phyloP scores from a whole-genome alignment of 2,113 vertebrate species.

The Chloebia gouldiae region DNA sequence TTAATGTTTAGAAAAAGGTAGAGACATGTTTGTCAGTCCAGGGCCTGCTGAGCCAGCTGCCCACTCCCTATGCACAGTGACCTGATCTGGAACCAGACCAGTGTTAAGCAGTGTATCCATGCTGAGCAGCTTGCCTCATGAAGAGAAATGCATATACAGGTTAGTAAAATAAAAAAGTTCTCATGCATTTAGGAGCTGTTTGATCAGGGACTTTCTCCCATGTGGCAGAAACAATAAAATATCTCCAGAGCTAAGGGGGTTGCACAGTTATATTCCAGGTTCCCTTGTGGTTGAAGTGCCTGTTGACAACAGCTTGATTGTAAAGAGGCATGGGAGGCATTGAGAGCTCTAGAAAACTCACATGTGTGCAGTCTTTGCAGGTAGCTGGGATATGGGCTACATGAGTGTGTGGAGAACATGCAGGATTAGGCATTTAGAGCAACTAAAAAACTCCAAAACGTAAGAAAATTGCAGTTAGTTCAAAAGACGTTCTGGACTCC shows the following conservation, averaged over 20 bases:
- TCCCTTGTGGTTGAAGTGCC: not conserved
- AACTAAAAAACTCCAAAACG: not conserved
- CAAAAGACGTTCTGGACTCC: not conserved
- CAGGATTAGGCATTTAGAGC: not conserved
- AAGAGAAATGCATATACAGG: not conserved
- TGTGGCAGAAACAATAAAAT: not conserved
- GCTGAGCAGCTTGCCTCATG: not conserved
- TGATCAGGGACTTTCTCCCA: not conserved
- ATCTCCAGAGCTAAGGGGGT: not conserved
- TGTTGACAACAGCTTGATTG: not conserved
- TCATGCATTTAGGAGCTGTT: not conserved
- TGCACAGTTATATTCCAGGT: not conserved
- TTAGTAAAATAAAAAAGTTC: not conserved
- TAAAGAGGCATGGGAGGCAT: not conserved
- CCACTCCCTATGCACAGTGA: not conserved
- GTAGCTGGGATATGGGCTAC: not conserved
- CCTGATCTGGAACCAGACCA: not conserved
- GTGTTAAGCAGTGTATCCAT: not conserved
- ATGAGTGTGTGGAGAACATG: not conserved
- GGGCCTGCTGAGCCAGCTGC: not conserved
- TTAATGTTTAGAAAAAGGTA: not conserved
- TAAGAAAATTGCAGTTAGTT: not conserved
- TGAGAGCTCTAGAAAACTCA: not conserved
- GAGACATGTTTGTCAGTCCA: not conserved
- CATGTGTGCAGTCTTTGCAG: not conserved